These are phyloP conservation scores for Maniola hyperantus DNA, from an alignment of 2,888 invertebrate genomes.

Conservation along the genomic window DNA sequence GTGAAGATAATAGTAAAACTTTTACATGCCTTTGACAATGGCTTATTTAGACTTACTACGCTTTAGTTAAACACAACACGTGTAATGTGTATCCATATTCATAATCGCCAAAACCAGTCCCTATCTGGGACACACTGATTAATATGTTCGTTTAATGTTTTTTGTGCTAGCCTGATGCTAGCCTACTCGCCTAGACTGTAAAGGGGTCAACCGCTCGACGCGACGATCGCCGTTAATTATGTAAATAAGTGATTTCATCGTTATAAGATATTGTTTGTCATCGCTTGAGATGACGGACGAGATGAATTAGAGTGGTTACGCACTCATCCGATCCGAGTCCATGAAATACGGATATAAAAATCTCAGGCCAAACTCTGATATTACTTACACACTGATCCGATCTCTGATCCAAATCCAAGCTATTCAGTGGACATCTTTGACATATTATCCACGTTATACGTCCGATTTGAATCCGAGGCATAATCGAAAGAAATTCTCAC, in stretches of 20 bases:
- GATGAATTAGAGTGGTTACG: too few species aligned
- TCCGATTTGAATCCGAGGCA: too few species aligned
- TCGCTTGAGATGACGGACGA: conserved; percentile 13
- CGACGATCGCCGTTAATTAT: conserved; percentile 50
- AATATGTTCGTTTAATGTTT: conserved; percentile 53
- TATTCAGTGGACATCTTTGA: too few species aligned
- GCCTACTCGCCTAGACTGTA: conserved; percentile 48
- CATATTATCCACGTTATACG: too few species aligned
- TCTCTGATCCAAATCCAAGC: too few species aligned
- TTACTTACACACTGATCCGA: too few species aligned
- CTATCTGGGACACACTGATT: conserved; percentile 59
- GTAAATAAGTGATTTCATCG: conserved; percentile 47
- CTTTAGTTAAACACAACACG: conserved; percentile 5
- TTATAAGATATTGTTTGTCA: conserved; percentile 20
- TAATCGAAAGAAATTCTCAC: too few species aligned
- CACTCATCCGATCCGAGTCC: too few species aligned
- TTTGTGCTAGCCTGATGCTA: conserved; percentile 47
- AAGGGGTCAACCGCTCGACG: conserved; percentile 54
- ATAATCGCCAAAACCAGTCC: conserved; percentile 67
- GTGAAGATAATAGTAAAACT: neutral
- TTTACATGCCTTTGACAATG: neutral
- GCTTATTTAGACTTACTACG: neutral
- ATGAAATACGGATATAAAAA: too few species aligned
- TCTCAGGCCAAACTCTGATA: too few species aligned
- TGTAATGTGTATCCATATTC: conserved; percentile 15